Evolutionary conservation across 2,113 vertebrate genomes (phyloP).

Genomic region (Rana temporaria): DNA sequence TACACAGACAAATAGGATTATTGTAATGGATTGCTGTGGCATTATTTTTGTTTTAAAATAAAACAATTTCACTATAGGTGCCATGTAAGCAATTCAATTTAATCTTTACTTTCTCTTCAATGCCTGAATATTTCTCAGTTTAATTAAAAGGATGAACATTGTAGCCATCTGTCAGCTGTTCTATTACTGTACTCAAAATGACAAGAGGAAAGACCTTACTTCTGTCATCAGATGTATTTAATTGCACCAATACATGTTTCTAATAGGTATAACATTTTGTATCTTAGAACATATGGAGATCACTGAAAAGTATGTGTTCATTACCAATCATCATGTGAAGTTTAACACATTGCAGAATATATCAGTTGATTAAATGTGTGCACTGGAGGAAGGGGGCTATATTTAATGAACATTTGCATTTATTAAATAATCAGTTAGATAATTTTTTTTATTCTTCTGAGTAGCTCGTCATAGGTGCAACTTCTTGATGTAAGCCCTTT

Average conservation of each 20-base stretch:
- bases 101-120: slow-evolving; percentile 61
- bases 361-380: neutral
- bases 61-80: too few relatives aligned
- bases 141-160: slow-evolving; percentile 68
- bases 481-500: too few relatives aligned
- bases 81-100: slow-evolving; percentile 65
- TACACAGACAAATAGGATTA: too few relatives aligned
- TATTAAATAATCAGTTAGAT: too few relatives aligned
- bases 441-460: too few relatives aligned
- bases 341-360: neutral
- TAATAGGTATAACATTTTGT: slow-evolving; percentile 57
- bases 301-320: slow-evolving; percentile 38
- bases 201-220: slow-evolving; percentile 47
- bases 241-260: neutral
- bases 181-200: slow-evolving; percentile 67
- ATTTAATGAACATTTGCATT: too few relatives aligned
- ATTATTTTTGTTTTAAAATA: too few relatives aligned
- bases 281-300: slow-evolving; percentile 62
- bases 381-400: too few relatives aligned
- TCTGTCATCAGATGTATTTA: slow-evolving; percentile 5
- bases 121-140: slow-evolving; percentile 52
- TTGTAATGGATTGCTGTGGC: too few relatives aligned
- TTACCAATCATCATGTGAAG: neutral
- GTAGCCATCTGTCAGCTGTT: slow-evolving; percentile 71
- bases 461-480: too few relatives aligned